Evolutionary conservation across 2,113 vertebrate genomes (phyloP).

Genomic region (mouse (Mus musculus)): DNA sequence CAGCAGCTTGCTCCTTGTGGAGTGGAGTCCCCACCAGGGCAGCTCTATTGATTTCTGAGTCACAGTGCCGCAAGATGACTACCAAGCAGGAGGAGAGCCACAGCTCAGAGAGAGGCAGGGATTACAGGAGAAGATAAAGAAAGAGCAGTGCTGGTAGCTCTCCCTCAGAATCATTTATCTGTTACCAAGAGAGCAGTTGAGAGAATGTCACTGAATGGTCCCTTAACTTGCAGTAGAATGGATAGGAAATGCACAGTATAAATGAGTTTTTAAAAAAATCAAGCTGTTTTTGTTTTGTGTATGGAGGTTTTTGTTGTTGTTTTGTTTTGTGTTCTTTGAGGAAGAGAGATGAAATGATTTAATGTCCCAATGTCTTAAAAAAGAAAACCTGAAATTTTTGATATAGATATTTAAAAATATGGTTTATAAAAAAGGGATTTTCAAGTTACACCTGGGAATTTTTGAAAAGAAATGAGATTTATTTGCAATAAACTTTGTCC

Average conservation of each 20-base stretch:
- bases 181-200: background rate
- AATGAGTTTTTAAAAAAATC: background rate
- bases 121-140: conserved; percentile 54
- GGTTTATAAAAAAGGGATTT: conserved; percentile 3
- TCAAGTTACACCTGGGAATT: conserved; percentile 1
- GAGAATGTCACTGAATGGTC: background rate
- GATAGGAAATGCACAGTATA: background rate
- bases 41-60: conserved; percentile 88
- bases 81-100: conserved; percentile 57
- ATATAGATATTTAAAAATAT: background rate
- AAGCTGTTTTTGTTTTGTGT: background rate
- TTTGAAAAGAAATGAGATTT: background rate
- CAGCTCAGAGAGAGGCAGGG: conserved; percentile 62
- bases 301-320: background rate
- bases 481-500: background rate
- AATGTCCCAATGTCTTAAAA: conserved; percentile 41
- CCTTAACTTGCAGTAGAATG: background rate
- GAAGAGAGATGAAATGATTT: background rate
- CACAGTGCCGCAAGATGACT: conserved; percentile 84
- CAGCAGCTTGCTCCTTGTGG: conserved; percentile 79
- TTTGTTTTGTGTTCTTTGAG: no score
- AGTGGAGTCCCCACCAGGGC: conserved; percentile 86
- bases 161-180: background rate
- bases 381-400: background rate
- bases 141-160: background rate